A percentile compares a stretch with the other conserved stretches of the same genome.
These are phyloP conservation scores for Gavialis gangeticus DNA, from an alignment of 2,113 vertebrate genomes.

Conservation along the genomic window DNA sequence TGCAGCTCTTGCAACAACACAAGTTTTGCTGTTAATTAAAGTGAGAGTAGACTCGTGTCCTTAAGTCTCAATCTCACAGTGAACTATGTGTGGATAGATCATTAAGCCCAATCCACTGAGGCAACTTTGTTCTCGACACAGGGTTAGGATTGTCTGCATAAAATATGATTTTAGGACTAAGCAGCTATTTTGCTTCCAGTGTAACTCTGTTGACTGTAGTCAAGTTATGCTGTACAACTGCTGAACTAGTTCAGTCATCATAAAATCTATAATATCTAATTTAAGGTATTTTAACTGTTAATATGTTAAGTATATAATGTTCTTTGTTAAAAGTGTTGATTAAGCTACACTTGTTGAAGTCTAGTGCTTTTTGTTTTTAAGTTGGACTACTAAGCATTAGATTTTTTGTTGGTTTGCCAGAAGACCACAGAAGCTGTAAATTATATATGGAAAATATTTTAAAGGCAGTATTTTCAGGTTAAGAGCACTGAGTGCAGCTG, in stretches of 20 bases:
- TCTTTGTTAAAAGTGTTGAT: constrained; percentile 22
- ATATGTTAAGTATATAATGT: background rate
- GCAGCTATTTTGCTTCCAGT: constrained; percentile 19
- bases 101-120: background rate
- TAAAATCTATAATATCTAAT: background rate
- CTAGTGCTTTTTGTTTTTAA: constrained; percentile 23
- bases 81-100: background rate
- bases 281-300: background rate
- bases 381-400: constrained; percentile 26
- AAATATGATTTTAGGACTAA: background rate
- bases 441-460: constrained; percentile 76
- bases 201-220: background rate
- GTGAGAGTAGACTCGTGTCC: background rate
- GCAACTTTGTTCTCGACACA: background rate
- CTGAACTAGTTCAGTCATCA: background rate
- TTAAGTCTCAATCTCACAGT: background rate
- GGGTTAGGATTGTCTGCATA: background rate
- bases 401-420: constrained; percentile 56
- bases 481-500: constrained; percentile 59
- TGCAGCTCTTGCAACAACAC: no score
- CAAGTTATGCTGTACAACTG: background rate
- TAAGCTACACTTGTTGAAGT: background rate
- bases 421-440: constrained; percentile 65
- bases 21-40: no score
- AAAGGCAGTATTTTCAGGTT: constrained; percentile 47